Evolutionary conservation across 2,888 invertebrate genomes (phyloP).

Genomic region (Atrina japonica): DNA sequence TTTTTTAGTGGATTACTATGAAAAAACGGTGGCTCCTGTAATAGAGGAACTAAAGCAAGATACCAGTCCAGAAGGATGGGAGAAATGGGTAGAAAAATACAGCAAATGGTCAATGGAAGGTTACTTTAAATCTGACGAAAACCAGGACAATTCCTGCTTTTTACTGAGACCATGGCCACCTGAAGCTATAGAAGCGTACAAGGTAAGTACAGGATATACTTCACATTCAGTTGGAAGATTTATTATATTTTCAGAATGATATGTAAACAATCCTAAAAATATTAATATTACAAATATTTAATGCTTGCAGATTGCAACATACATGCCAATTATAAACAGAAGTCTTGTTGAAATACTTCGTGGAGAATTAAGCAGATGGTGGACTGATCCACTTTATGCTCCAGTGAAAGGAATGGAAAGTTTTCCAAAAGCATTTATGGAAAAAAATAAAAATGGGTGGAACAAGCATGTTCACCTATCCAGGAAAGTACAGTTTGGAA

Average conservation of each 20-base stretch:
- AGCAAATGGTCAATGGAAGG: constrained; percentile 39
- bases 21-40: constrained; percentile 35
- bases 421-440: constrained; percentile 26
- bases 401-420: constrained; percentile 40
- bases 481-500: constrained; percentile 33
- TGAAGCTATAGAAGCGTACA: constrained; percentile 15
- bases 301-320: constrained; percentile 21
- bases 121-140: constrained; percentile 29
- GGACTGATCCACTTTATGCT: constrained; percentile 38
- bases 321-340: constrained; percentile 12
- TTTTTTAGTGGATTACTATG: constrained; percentile 31
- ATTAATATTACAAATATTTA: no score
- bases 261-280: no score
- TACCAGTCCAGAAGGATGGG: constrained; percentile 29
- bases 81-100: constrained; percentile 45
- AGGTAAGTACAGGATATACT: no score
- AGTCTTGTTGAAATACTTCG: constrained; percentile 40
- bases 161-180: constrained; percentile 48
- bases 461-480: constrained; percentile 24
- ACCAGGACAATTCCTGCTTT: neutral
- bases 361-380: constrained; percentile 41
- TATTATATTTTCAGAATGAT: no score
- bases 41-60: constrained; percentile 29
- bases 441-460: constrained; percentile 7
- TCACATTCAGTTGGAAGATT: no score